Percentiles rank a stretch among this genome's conserved stretches.
Evolutionary conservation across 2,113 vertebrate genomes (phyloP).

Genomic region (Taxidea taxus): DNA sequence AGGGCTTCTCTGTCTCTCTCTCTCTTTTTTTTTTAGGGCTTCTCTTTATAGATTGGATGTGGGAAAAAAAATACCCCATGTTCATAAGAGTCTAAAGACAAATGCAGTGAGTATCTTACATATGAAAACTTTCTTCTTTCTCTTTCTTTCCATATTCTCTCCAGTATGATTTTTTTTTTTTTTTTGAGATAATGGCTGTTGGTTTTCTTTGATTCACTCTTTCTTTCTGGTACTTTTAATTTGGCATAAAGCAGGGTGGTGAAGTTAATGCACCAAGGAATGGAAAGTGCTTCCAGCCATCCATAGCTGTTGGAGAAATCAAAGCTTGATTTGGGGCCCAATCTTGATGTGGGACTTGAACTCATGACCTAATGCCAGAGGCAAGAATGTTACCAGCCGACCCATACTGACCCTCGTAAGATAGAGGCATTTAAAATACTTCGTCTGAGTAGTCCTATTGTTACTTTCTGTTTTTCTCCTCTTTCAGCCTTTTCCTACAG

Average conservation of each 20-base stretch:
- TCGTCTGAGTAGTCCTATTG: slow-evolving; percentile 46
- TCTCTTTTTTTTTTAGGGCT: too few species aligned
- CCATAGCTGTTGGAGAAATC: background rate
- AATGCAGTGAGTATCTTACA: background rate
- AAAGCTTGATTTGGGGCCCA: background rate
- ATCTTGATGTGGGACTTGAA: slow-evolving; percentile 28
- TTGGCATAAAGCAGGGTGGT: background rate
- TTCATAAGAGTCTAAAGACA: background rate
- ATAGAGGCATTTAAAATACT: slow-evolving; percentile 56
- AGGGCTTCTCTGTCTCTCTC: background rate
- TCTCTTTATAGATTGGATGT: background rate
- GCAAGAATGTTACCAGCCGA: slow-evolving; percentile 30
- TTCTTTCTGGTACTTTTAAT: background rate
- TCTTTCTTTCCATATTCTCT: background rate
- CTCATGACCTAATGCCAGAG: slow-evolving; percentile 22
- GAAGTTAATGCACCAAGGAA: background rate
- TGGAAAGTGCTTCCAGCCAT: background rate
- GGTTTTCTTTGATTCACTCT: background rate
- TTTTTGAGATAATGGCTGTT: background rate
- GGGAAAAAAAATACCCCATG: background rate
- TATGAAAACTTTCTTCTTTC: background rate
- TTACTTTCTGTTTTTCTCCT: slow-evolving; percentile 33
- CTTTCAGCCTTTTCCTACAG: background rate
- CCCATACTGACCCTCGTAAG: background rate
- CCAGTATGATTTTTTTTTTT: background rate